These are phyloP conservation scores for Nymphalis io DNA, from an alignment of 1,140 invertebrate genomes.

Conservation along the genomic window DNA sequence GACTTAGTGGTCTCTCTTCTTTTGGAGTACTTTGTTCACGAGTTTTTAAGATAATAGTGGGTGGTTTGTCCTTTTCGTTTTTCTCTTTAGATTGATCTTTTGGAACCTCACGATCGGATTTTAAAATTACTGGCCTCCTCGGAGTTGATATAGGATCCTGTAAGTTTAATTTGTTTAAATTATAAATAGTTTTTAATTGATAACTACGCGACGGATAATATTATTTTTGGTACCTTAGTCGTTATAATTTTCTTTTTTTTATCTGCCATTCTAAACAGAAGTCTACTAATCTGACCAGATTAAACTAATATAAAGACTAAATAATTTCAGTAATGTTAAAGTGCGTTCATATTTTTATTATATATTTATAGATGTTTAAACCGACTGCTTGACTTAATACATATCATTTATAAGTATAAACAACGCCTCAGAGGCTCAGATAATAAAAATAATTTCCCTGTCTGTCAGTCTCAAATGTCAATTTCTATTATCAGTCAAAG, in stretches of 20 bases:
- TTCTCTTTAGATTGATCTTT: slow-evolving; percentile 65
- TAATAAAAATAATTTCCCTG: too few relatives aligned
- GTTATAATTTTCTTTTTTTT: slow-evolving; percentile 74
- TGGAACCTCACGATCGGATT: slow-evolving; percentile 69
- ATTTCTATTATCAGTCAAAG: too few relatives aligned
- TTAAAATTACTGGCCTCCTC: slow-evolving; percentile 72
- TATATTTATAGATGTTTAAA: too few relatives aligned
- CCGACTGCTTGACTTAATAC: too few relatives aligned
- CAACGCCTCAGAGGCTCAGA: too few relatives aligned
- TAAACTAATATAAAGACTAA: too few relatives aligned
- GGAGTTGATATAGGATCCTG: slow-evolving; percentile 58
- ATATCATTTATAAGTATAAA: too few relatives aligned
- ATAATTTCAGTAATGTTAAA: too few relatives aligned
- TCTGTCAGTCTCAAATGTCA: too few relatives aligned
- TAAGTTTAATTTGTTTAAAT: slow-evolving; percentile 29
- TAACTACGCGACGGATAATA: not conserved
- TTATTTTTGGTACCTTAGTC: slow-evolving; percentile 50
- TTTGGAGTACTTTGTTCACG: slow-evolving; percentile 74
- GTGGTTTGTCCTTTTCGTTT: slow-evolving; percentile 74
- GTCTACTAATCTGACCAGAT: too few relatives aligned
- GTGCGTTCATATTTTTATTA: too few relatives aligned
- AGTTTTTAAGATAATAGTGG: slow-evolving; percentile 76
- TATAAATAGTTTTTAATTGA: slow-evolving; percentile 7
- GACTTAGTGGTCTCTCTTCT: slow-evolving; percentile 73
- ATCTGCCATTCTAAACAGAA: slow-evolving; percentile 53